A percentile compares a stretch with the other conserved stretches of the same genome.
Evolutionary conservation across 2,888 invertebrate genomes (phyloP).

Genomic region (Fragum fragum): DNA sequence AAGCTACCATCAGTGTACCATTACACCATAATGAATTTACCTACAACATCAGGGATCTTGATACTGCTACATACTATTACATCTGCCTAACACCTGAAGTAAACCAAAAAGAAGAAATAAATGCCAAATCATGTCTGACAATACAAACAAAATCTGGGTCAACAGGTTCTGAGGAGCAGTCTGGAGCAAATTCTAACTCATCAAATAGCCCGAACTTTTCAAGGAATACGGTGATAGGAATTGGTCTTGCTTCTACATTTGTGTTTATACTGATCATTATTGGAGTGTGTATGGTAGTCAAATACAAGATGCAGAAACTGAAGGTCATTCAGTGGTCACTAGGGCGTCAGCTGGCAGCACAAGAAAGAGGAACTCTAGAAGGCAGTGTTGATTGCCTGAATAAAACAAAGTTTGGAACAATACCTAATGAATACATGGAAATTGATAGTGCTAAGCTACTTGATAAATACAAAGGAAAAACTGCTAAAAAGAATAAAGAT

Average conservation of each 20-base stretch:
- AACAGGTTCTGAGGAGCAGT: neutral
- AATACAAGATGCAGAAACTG: constrained; percentile 58
- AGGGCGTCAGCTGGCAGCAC: constrained; percentile 19
- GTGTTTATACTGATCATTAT: constrained; percentile 44
- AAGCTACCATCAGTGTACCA: constrained; percentile 11
- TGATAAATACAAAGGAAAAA: constrained; percentile 34
- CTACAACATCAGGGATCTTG: constrained; percentile 36
- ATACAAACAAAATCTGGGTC: constrained; percentile 38
- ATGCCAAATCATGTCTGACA: constrained; percentile 41
- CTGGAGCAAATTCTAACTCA: neutral
- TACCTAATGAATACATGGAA: constrained; percentile 58
- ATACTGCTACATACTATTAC: constrained; percentile 45
- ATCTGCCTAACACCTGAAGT: constrained; percentile 60
- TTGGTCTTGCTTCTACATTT: constrained; percentile 39
- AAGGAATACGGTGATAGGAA: constrained; percentile 49
- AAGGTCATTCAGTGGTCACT: constrained; percentile 45
- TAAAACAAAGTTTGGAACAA: constrained; percentile 30
- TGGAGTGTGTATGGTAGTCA: constrained; percentile 55
- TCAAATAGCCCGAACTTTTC: constrained; percentile 11
- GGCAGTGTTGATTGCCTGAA: constrained; percentile 7
- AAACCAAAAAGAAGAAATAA: constrained; percentile 9
- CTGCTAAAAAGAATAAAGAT: constrained; percentile 37
- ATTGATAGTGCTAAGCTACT: constrained; percentile 50
- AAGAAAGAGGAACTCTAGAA: neutral
- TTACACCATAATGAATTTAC: constrained; percentile 38